phyloP scores from a whole-genome alignment of 2,113 vertebrate species.

The Eurypyga helias region DNA sequence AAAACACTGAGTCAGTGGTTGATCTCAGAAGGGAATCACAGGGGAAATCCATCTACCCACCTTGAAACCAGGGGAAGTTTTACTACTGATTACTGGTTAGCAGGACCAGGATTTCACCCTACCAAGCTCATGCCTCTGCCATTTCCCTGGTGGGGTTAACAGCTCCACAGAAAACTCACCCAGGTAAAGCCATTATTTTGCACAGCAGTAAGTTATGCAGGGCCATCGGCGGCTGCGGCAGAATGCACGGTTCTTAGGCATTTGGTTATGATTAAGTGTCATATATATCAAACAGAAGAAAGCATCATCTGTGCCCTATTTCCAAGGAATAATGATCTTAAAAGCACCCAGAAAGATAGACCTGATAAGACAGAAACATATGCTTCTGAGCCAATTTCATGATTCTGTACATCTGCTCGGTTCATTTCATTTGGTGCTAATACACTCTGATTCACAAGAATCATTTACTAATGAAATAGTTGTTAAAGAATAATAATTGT shows the following conservation, averaged over 20 bases:
- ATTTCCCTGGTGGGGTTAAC: not conserved
- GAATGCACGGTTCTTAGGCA: not conserved
- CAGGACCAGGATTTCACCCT: not conserved
- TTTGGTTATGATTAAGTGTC: not conserved
- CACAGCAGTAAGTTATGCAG: not conserved
- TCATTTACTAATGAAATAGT: not conserved
- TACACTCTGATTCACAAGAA: not conserved
- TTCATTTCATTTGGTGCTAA: not conserved
- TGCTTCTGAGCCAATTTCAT: not conserved
- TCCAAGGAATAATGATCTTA: not conserved
- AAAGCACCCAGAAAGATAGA: not conserved
- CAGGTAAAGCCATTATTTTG: conserved; percentile 2
- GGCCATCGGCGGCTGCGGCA: not conserved
- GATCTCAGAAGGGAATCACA: not conserved
- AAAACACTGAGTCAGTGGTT: not conserved
- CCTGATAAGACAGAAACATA: not conserved
- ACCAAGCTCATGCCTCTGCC: not conserved
- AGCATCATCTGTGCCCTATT: not conserved
- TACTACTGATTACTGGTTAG: accelerated
- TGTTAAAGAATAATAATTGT: not conserved
- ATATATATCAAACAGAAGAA: not conserved
- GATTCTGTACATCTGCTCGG: not conserved
- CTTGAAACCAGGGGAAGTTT: not conserved
- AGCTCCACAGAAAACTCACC: not conserved
- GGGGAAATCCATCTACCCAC: not conserved